Evolutionary conservation across 2,797 vertebrate species (phyloP).

Genomic region (Peromyscus melanophrys): DNA sequence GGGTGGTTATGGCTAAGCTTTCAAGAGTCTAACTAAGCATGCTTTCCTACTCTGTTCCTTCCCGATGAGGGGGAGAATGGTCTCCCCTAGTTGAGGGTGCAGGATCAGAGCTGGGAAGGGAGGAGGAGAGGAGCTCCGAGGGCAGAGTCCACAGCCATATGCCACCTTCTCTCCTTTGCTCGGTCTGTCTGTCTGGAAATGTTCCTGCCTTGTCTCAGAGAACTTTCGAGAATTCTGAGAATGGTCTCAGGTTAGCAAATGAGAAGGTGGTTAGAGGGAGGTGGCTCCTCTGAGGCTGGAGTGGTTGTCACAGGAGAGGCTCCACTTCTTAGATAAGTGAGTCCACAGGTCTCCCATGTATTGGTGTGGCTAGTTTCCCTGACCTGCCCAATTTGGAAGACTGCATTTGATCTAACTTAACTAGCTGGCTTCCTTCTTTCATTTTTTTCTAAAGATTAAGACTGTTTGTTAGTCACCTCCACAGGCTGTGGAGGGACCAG

Average conservation of each 20-base stretch:
- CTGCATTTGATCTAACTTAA: background rate
- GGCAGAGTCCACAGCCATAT: fast-evolving
- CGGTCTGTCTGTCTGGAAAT: background rate
- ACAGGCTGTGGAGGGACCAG: background rate
- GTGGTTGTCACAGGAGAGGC: background rate
- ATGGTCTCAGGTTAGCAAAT: background rate
- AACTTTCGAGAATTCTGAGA: background rate
- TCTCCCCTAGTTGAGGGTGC: too few species aligned
- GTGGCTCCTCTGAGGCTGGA: background rate
- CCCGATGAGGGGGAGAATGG: background rate
- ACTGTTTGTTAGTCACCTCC: background rate
- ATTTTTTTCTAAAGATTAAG: background rate
- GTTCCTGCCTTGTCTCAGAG: background rate
- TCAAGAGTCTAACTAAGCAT: background rate
- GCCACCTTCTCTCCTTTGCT: background rate
- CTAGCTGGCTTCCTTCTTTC: background rate
- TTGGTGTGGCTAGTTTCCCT: background rate
- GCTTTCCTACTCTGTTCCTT: background rate
- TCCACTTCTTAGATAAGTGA: too few species aligned
- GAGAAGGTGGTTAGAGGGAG: background rate
- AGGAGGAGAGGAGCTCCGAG: fast-evolving
- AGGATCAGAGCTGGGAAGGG: background rate
- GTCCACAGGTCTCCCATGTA: background rate
- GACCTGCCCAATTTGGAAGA: background rate
- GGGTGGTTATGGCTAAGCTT: background rate